phyloP scores from a whole-genome alignment of 2,888 invertebrate genomes.

The Tupiocoris notatus region DNA sequence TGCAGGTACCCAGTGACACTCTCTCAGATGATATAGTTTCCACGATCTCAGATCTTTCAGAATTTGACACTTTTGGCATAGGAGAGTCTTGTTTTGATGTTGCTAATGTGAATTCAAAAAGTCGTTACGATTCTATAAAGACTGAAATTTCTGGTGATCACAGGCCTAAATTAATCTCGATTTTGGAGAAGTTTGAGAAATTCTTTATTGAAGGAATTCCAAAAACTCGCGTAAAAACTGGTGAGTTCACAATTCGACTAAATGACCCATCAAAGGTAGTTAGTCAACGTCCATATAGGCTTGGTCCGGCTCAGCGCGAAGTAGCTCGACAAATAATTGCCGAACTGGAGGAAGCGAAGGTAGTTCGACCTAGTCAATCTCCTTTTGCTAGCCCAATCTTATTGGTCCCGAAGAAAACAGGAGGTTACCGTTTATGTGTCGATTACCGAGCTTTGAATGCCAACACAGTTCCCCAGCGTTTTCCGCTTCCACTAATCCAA shows the following conservation, averaged over 20 bases:
- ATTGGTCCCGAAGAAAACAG: constrained; percentile 30
- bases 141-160: neutral
- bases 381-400: constrained; percentile 27
- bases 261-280: constrained; percentile 22
- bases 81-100: neutral
- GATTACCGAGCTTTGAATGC: constrained; percentile 27
- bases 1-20: neutral
- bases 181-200: constrained; percentile 12
- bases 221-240: constrained; percentile 6
- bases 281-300: constrained; percentile 13
- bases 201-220: too few relatives aligned
- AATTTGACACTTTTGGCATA: neutral
- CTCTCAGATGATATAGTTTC: neutral
- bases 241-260: constrained; percentile 10
- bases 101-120: neutral
- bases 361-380: constrained; percentile 8
- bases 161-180: neutral
- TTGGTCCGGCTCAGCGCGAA: constrained; percentile 12
- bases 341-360: constrained; percentile 5
- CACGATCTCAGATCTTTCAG: neutral
- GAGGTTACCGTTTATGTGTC: neutral
- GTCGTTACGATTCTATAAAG: constrained; percentile 3
- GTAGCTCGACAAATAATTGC: neutral
- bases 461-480: constrained; percentile 18
- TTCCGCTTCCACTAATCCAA: constrained; percentile 45